Evolutionary conservation across 2,888 invertebrate species (phyloP).

Genomic region (Heliconius sara): DNA sequence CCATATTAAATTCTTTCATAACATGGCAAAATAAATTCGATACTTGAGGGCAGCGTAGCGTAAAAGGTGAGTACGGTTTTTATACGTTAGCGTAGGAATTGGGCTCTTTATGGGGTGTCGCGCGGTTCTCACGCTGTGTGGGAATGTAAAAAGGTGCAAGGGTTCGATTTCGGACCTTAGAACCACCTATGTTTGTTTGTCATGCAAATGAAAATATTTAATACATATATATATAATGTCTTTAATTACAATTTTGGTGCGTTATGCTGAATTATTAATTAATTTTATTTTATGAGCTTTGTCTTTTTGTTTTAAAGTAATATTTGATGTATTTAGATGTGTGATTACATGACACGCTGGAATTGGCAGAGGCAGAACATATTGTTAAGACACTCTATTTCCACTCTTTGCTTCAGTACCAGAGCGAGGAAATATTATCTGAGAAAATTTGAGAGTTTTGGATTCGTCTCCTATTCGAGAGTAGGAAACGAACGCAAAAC

Average conservation of each 20-base stretch:
- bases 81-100: constrained; percentile 55
- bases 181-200: constrained; percentile 53
- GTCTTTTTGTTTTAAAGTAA: too few relatives aligned
- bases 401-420: too few relatives aligned
- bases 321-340: too few relatives aligned
- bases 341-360: neutral
- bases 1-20: constrained; percentile 52
- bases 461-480: too few relatives aligned
- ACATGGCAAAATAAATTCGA: constrained; percentile 52
- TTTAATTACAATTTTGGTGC: neutral
- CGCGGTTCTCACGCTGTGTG: constrained; percentile 79
- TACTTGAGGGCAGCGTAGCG: constrained; percentile 63
- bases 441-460: too few relatives aligned
- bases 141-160: constrained; percentile 80
- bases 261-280: neutral
- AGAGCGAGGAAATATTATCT: too few relatives aligned
- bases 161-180: constrained; percentile 57
- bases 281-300: neutral
- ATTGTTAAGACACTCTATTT: too few relatives aligned
- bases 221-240: neutral
- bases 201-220: constrained; percentile 48
- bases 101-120: constrained; percentile 72
- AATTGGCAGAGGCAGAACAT: neutral
- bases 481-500: neutral
- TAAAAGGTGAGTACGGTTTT: constrained; percentile 66